phyloP scores from a whole-genome alignment of 2,888 invertebrate species.

The Drosophila tripunctata region DNA sequence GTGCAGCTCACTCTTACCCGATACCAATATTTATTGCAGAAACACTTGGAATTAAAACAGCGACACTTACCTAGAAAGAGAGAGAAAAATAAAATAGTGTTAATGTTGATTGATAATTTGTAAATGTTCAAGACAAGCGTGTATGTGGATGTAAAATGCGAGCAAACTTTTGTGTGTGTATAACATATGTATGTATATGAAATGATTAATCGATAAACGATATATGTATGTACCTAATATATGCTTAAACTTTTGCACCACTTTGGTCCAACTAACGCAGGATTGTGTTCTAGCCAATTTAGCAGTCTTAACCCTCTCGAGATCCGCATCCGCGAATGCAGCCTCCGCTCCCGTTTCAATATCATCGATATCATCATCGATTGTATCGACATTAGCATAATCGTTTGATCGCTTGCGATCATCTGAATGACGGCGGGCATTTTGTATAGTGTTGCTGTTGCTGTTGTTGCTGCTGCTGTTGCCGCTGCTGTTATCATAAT shows the following conservation, averaged over 20 bases:
- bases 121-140: no score
- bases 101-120: not conserved
- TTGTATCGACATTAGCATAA: slow-evolving; percentile 19
- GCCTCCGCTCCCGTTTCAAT: slow-evolving; percentile 70
- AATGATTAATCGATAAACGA: slow-evolving; percentile 8
- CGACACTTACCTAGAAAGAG: slow-evolving; percentile 65
- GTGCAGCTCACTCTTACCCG: slow-evolving; percentile 66
- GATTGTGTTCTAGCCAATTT: slow-evolving; percentile 73
- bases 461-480: slow-evolving; percentile 30
- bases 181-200: not conserved
- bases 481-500: slow-evolving; percentile 36
- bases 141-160: no score
- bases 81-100: not conserved
- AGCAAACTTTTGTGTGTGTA: slow-evolving; percentile 11
- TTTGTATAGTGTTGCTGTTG: not conserved
- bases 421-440: slow-evolving; percentile 35
- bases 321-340: slow-evolving; percentile 24
- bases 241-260: slow-evolving; percentile 81
- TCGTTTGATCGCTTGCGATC: slow-evolving; percentile 29
- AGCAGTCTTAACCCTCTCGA: slow-evolving; percentile 67
- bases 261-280: slow-evolving; percentile 84
- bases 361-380: slow-evolving; percentile 35
- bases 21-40: not conserved
- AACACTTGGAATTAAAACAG: not conserved
- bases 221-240: slow-evolving; percentile 81